These are phyloP conservation scores for Rutilus rutilus DNA, from an alignment of 2,113 vertebrate species.

Conservation along the genomic window DNA sequence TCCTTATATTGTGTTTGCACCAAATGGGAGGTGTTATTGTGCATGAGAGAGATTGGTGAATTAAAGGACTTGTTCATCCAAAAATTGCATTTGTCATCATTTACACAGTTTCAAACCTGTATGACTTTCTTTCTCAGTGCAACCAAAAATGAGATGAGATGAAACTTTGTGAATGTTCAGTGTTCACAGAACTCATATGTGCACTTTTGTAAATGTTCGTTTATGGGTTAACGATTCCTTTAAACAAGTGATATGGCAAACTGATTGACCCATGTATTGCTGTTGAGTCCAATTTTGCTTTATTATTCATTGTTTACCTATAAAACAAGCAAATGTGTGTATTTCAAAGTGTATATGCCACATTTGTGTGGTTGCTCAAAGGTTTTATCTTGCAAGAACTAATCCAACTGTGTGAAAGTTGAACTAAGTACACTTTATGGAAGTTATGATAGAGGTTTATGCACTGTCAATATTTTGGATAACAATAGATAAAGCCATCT, in stretches of 20 bases:
- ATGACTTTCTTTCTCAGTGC: background rate
- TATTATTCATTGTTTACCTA: background rate
- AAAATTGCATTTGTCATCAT: background rate
- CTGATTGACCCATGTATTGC: background rate
- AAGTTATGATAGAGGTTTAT: background rate
- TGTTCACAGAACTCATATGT: background rate
- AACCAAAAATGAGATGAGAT: background rate
- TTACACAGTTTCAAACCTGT: background rate
- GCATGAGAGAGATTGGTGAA: background rate
- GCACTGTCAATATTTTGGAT: background rate
- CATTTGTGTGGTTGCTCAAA: background rate
- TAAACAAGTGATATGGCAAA: background rate
- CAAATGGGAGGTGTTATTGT: background rate
- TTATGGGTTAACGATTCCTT: background rate
- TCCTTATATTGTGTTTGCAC: background rate
- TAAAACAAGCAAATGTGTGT: background rate
- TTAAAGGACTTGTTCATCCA: background rate
- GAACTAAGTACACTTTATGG: background rate
- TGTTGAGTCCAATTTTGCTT: background rate
- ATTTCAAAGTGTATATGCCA: background rate
- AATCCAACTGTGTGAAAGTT: background rate
- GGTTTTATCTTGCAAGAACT: background rate
- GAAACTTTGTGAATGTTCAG: background rate
- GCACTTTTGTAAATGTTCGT: background rate
- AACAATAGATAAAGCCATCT: conserved; percentile 7